A percentile compares a stretch with the other conserved stretches of the same genome.
Evolutionary conservation across 2,113 vertebrate genomes (phyloP).

Genomic region (Origma solitaria): DNA sequence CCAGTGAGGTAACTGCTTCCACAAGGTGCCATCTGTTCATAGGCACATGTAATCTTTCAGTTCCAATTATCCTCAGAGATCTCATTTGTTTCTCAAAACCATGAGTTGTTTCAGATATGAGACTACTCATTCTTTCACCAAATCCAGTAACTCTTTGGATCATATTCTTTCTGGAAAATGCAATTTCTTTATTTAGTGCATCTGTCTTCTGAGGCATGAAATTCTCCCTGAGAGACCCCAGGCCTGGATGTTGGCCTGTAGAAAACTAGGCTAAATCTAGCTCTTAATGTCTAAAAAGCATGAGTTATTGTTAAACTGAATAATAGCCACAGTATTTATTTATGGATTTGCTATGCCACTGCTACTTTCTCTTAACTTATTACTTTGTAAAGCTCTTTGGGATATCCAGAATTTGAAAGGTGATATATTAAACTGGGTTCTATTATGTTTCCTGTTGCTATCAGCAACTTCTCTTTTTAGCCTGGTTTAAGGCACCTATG

Average conservation of each 20-base stretch:
- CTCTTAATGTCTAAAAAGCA: background rate
- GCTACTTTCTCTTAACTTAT: slow-evolving; percentile 24
- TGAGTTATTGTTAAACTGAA: slow-evolving; percentile 26
- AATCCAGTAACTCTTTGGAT: background rate
- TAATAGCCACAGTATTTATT: slow-evolving; percentile 28
- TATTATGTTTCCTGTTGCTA: slow-evolving; percentile 31
- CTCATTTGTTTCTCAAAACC: background rate
- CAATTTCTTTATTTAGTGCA: background rate
- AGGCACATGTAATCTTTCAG: background rate
- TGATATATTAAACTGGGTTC: slow-evolving; percentile 32
- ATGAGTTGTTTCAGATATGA: background rate
- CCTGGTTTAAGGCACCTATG: background rate
- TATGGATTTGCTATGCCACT: background rate
- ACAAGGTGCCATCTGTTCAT: background rate
- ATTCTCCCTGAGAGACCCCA: background rate
- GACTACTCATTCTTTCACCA: background rate
- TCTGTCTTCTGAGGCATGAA: background rate
- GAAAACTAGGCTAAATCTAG: slow-evolving; percentile 24
- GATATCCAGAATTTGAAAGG: slow-evolving; percentile 31
- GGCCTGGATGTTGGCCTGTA: background rate
- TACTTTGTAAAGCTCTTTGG: slow-evolving; percentile 45
- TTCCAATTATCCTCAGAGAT: slow-evolving; percentile 20
- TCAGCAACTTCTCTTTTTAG: slow-evolving; percentile 22
- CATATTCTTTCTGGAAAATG: background rate
- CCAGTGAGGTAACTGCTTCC: slow-evolving; percentile 17